Conservation (phyloP, 2,113 vertebrate genomes). For the Anguilla japonica region DNA sequence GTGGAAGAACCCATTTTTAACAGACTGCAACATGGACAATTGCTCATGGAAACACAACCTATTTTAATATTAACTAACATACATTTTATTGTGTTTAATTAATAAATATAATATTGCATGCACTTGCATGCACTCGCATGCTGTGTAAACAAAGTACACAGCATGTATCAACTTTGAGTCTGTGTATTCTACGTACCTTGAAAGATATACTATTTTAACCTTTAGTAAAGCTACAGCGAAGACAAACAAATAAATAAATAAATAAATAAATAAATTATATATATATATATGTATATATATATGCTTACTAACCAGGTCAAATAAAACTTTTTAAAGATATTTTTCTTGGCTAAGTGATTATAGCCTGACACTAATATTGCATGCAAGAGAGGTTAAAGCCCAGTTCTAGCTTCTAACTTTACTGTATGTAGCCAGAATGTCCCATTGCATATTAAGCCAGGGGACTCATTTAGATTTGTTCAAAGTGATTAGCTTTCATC, state of each 20-base stretch:
- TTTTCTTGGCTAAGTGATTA: not conserved
- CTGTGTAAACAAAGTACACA: not conserved
- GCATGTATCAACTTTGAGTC: not conserved
- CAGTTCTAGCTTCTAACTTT: not conserved
- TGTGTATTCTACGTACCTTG: not conserved
- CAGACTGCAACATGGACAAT: not conserved
- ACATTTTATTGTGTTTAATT: not conserved
- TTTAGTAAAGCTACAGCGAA: no score
- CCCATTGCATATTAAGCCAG: slow-evolving; percentile 26
- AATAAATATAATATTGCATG: not conserved
- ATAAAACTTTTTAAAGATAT: not conserved
- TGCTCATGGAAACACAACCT: not conserved
- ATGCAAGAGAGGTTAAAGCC: not conserved
- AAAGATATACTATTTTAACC: not conserved
- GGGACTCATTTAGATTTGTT: slow-evolving; percentile 43
- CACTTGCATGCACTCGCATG: not conserved
- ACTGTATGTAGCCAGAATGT: slow-evolving; percentile 22
- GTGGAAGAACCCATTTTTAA: not conserved
- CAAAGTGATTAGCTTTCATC: slow-evolving; percentile 51
- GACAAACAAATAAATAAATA: no score
- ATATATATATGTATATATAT: no score
- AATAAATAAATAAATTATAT: no score
- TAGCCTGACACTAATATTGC: not conserved
- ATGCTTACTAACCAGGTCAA: not conserved
- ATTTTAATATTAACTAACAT: not conserved